Percentiles rank a stretch among this genome's conserved stretches.
Evolutionary conservation across 2,888 invertebrate species (phyloP).

Genomic region (Hoplodrina blanda): DNA sequence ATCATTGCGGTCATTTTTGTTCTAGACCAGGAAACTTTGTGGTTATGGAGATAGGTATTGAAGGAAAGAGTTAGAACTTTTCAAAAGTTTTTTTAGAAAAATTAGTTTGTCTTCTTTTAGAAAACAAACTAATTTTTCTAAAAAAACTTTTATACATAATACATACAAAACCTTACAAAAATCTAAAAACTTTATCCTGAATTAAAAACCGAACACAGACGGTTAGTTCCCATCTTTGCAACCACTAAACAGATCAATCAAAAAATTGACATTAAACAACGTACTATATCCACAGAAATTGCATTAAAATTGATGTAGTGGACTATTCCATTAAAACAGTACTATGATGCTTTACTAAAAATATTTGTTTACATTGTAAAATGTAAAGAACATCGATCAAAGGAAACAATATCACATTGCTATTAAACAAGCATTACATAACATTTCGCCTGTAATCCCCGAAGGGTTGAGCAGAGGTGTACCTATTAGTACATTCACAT

Average conservation of each 20-base stretch:
- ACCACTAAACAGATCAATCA: background rate
- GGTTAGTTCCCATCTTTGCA: background rate
- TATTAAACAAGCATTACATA: background rate
- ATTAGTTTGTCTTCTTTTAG: too few relatives aligned
- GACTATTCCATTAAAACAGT: conserved; percentile 8
- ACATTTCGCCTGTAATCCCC: too few relatives aligned
- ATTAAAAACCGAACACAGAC: background rate
- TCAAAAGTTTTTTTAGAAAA: too few relatives aligned
- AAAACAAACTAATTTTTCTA: too few relatives aligned
- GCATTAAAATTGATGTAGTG: conserved; percentile 15
- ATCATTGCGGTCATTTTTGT: too few relatives aligned
- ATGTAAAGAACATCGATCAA: background rate
- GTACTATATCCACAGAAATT: background rate
- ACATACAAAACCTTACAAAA: too few relatives aligned
- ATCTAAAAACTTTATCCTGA: background rate
- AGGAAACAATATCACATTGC: conserved; percentile 11
- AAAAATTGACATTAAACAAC: background rate
- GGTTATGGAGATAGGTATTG: too few relatives aligned
- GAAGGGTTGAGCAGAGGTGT: too few relatives aligned
- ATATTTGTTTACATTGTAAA: conserved; percentile 12
- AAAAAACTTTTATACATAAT: too few relatives aligned
- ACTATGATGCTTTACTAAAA: background rate
- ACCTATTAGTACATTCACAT: too few relatives aligned
- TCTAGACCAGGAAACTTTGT: too few relatives aligned
- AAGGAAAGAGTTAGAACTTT: too few relatives aligned